phyloP scores from a whole-genome alignment of 2,113 vertebrate genomes.

The Sturnira hondurensis region DNA sequence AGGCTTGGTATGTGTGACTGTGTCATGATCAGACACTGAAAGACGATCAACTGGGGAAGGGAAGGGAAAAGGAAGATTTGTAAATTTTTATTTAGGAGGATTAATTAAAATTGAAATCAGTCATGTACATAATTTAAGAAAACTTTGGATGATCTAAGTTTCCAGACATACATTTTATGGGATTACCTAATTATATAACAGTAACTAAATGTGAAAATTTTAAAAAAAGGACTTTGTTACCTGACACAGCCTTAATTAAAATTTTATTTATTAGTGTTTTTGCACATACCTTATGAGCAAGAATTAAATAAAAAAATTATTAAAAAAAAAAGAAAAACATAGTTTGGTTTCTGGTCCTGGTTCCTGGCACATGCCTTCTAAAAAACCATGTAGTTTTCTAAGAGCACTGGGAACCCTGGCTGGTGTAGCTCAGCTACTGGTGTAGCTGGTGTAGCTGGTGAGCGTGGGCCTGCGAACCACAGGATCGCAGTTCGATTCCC shows the following conservation, averaged over 20 bases:
- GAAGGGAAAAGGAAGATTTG: not conserved
- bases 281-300: not conserved
- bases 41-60: not conserved
- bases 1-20: not conserved
- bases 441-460: too few relatives aligned
- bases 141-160: not conserved
- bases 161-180: not conserved
- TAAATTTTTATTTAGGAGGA: not conserved
- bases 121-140: not conserved
- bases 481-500: too few relatives aligned
- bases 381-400: not conserved
- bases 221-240: not conserved
- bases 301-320: too few relatives aligned
- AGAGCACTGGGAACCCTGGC: too few relatives aligned
- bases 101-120: not conserved
- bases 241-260: not conserved
- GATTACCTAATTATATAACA: not conserved
- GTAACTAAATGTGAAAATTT: not conserved
- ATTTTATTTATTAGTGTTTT: not conserved
- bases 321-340: not conserved
- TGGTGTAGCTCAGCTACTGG: too few relatives aligned
- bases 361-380: not conserved
- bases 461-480: too few relatives aligned
- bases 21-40: not conserved
- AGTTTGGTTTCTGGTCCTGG: not conserved